phyloP scores from a whole-genome alignment of 2,888 invertebrate species.

The Chalcosyrphus nemorum region DNA sequence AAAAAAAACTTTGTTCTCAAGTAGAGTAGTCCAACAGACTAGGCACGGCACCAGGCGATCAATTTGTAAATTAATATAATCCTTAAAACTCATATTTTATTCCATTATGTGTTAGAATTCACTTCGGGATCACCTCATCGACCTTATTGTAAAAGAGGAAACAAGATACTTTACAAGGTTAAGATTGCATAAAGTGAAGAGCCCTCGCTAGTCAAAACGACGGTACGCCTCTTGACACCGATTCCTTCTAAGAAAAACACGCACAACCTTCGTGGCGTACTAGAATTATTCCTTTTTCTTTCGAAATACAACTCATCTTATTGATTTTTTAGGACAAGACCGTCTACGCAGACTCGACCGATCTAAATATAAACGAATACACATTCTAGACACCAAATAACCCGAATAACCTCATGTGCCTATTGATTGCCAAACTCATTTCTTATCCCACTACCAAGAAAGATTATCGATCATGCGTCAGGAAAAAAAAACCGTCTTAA shows the following conservation, averaged over 20 bases:
- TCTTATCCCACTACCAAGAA: background rate
- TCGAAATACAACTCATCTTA: constrained; percentile 15
- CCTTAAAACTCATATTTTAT: too few species aligned
- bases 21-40: too few species aligned
- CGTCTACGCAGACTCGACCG: constrained; percentile 48
- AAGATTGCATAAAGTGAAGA: too few species aligned
- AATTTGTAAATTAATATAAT: too few species aligned
- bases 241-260: background rate
- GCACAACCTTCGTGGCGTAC: background rate
- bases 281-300: background rate
- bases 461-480: constrained; percentile 59
- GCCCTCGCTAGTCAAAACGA: background rate
- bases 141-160: too few species aligned
- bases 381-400: background rate
- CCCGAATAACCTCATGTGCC: background rate
- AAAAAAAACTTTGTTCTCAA: too few species aligned
- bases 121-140: too few species aligned
- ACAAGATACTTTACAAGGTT: too few species aligned
- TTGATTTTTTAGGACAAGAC: constrained; percentile 48
- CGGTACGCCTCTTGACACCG: constrained; percentile 39
- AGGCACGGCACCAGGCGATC: too few species aligned
- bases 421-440: background rate
- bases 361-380: constrained; percentile 55
- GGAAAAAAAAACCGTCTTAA: background rate
- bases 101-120: too few species aligned